These are phyloP conservation scores for Tachysurus fulvidraco DNA, from an alignment of 2,113 vertebrate genomes.

Conservation along the genomic window DNA sequence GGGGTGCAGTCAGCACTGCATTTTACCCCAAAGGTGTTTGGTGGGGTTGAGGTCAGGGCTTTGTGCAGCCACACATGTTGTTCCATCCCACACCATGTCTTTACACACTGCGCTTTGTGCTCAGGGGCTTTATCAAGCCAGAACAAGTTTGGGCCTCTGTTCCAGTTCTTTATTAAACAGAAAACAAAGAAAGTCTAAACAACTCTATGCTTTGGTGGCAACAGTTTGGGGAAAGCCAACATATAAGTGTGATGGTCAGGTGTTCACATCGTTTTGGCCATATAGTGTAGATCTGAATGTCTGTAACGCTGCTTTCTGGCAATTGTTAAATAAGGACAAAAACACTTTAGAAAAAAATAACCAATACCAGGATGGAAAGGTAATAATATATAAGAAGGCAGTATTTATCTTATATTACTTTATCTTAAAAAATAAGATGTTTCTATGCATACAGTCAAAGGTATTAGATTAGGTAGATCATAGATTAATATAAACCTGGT, in stretches of 20 bases:
- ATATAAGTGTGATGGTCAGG: not conserved
- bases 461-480: no score
- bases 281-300: not conserved
- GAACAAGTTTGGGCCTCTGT: not conserved
- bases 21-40: not conserved
- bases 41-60: not conserved
- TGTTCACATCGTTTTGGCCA: not conserved
- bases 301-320: not conserved
- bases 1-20: no score
- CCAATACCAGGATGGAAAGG: not conserved
- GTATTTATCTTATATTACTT: not conserved
- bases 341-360: not conserved
- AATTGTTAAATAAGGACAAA: not conserved
- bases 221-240: not conserved
- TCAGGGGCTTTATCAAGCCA: not conserved
- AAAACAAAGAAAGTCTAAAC: not conserved
- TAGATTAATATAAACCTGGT: no score
- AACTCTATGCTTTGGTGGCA: not conserved
- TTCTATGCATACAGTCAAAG: not conserved
- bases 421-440: not conserved
- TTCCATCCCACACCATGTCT: not conserved
- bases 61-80: not conserved
- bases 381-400: not conserved
- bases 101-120: not conserved
- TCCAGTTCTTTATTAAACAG: not conserved